Conservation (phyloP, 1,140 invertebrate species). For the Pachyrhynchus sulphureomaculatus region DNA sequence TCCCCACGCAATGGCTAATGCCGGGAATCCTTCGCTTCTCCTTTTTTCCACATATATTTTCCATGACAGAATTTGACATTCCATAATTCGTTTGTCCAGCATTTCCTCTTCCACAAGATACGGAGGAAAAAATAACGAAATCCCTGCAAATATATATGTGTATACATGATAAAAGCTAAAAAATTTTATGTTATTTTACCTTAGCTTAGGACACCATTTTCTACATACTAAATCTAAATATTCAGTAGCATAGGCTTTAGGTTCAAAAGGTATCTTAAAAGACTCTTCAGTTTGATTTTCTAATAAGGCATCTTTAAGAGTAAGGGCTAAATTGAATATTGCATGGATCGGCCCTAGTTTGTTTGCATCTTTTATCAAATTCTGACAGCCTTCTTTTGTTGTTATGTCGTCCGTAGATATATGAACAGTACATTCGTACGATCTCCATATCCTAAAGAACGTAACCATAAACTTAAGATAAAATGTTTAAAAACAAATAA, state of each 20-base stretch:
- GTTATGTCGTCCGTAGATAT: constrained; percentile 55
- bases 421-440: constrained; percentile 56
- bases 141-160: constrained; percentile 26
- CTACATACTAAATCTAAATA: constrained; percentile 57
- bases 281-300: constrained; percentile 57
- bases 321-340: constrained; percentile 79
- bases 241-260: constrained; percentile 55
- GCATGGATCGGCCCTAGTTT: constrained; percentile 67
- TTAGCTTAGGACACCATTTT: constrained; percentile 55
- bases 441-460: constrained; percentile 57
- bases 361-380: constrained; percentile 60
- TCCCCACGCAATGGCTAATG: constrained; percentile 71
- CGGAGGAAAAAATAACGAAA: constrained; percentile 84
- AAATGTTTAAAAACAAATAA: not conserved
- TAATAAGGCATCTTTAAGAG: constrained; percentile 57
- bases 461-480: no score
- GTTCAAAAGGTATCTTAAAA: constrained; percentile 53
- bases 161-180: no score
- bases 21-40: constrained; percentile 60
- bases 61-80: constrained; percentile 73
- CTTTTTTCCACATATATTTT: constrained; percentile 68
- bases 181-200: no score
- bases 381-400: constrained; percentile 54
- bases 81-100: constrained; percentile 88
- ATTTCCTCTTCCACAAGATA: no score